These are phyloP conservation scores for Coccyzus lansbergi DNA, from an alignment of 2,797 vertebrate genomes.

Conservation along the genomic window DNA sequence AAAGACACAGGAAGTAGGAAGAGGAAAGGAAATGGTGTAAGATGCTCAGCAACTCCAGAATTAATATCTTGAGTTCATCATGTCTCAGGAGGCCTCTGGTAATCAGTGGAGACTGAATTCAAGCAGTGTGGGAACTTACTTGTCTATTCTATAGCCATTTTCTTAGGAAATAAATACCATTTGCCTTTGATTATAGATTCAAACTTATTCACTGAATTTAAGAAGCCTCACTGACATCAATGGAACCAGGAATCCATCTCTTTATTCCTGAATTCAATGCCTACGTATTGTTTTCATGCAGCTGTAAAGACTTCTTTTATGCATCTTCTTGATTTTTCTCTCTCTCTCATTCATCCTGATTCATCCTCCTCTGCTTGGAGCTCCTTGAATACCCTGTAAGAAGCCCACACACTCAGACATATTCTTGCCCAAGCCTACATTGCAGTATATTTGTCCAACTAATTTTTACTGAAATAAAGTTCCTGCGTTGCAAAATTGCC, in stretches of 20 bases:
- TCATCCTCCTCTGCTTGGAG: slow-evolving; percentile 58
- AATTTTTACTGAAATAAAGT: slow-evolving; percentile 46
- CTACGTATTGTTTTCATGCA: slow-evolving; percentile 59
- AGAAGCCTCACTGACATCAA: slow-evolving; percentile 29
- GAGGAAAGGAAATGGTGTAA: not conserved
- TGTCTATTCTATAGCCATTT: not conserved
- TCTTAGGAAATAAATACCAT: not conserved
- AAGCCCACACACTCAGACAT: slow-evolving; percentile 53
- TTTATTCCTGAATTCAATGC: slow-evolving; percentile 43
- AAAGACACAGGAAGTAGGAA: not conserved
- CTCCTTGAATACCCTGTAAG: slow-evolving; percentile 62
- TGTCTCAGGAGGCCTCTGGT: not conserved
- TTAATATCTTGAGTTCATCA: not conserved
- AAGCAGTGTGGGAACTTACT: not conserved
- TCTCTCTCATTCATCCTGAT: slow-evolving; percentile 54
- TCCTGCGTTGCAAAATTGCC: slow-evolving; percentile 52
- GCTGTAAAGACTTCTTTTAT: slow-evolving; percentile 57
- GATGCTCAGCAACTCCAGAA: not conserved
- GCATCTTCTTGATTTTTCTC: slow-evolving; percentile 52
- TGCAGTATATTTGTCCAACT: slow-evolving; percentile 47
- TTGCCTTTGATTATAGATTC: not conserved
- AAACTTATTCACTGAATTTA: slow-evolving; percentile 35
- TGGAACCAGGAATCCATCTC: not conserved
- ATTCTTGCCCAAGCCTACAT: slow-evolving; percentile 42
- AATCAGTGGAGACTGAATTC: not conserved